phyloP scores from a whole-genome alignment of 2,113 vertebrate species.

The Leucosticte australis region DNA sequence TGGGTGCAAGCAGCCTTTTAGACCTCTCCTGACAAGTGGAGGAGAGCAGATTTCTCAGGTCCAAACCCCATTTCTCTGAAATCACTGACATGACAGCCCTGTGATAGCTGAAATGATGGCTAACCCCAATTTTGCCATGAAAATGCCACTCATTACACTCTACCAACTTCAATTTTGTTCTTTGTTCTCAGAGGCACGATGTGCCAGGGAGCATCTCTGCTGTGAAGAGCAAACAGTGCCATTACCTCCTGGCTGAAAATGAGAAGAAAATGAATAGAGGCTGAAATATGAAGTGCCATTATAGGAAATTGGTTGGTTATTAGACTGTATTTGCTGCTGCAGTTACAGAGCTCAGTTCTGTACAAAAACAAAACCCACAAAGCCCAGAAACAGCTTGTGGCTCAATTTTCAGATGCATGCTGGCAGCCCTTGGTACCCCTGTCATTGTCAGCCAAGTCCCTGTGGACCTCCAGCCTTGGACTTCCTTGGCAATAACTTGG shows the following conservation, averaged over 20 bases:
- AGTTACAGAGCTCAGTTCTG: not conserved
- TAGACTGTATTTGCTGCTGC: not conserved
- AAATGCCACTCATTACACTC: not conserved
- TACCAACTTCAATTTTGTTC: not conserved
- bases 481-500: not conserved
- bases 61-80: not conserved
- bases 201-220: not conserved
- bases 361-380: not conserved
- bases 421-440: not conserved
- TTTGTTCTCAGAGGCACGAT: not conserved
- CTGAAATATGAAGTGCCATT: slow-evolving; percentile 21
- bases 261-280: slow-evolving; percentile 6
- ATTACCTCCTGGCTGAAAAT: not conserved
- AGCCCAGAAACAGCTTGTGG: not conserved
- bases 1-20: not conserved
- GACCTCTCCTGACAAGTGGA: not conserved
- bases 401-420: not conserved
- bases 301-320: slow-evolving; percentile 22
- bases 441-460: not conserved
- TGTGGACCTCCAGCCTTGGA: not conserved
- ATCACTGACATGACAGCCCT: not conserved
- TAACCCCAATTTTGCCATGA: not conserved
- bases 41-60: not conserved
- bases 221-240: not conserved
- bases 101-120: not conserved